Evolutionary conservation across 2,797 vertebrate genomes (phyloP).

Genomic region (Chloroceryle amazona): DNA sequence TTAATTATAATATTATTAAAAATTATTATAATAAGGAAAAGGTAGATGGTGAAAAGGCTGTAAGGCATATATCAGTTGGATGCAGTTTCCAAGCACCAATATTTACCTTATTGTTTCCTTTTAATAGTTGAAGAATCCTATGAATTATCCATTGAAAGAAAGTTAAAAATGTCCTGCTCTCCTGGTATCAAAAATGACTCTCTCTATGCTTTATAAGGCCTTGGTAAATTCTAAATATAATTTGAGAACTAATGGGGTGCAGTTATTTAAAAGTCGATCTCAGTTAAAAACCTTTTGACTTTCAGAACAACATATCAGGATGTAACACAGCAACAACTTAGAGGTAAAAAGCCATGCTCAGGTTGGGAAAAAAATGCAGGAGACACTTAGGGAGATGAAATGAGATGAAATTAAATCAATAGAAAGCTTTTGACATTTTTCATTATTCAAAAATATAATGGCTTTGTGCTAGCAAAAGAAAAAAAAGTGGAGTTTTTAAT

Average conservation of each 20-base stretch:
- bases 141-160: neutral
- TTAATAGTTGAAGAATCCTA: neutral
- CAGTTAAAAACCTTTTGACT: neutral
- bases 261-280: neutral
- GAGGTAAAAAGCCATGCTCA: neutral
- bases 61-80: neutral
- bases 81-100: neutral
- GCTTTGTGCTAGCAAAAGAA: neutral
- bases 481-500: neutral
- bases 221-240: neutral
- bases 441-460: neutral
- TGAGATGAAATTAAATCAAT: neutral
- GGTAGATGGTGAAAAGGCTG: neutral
- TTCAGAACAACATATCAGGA: neutral
- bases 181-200: neutral
- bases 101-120: neutral
- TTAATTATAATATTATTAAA: neutral
- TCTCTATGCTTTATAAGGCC: neutral
- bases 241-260: accelerated
- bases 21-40: neutral
- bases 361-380: neutral
- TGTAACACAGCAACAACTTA: neutral
- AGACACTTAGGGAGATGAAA: neutral
- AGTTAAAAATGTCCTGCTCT: neutral
- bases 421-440: neutral